A percentile compares a stretch with the other conserved stretches of the same genome.
Conservation (phyloP, 2,797 vertebrate species). For the Netta rufina region DNA sequence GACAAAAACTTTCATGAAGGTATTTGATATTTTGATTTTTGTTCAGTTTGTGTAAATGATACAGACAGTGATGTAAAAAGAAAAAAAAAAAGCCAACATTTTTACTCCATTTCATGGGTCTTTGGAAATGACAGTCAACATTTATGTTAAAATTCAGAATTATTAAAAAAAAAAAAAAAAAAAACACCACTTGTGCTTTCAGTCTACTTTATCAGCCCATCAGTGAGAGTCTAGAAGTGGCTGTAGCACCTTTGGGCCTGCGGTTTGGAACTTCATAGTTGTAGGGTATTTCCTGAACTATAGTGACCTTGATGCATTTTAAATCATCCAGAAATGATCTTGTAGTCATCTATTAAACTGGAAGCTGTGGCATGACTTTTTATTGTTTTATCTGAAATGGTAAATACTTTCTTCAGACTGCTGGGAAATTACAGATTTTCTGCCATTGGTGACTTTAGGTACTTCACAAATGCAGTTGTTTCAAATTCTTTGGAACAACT, state of each 20-base stretch:
- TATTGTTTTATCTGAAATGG: not conserved
- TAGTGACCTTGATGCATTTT: not conserved
- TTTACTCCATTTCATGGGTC: not conserved
- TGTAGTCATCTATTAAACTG: not conserved
- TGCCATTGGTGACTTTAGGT: not conserved
- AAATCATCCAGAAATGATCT: not conserved
- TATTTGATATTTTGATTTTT: not conserved
- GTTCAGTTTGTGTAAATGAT: not conserved
- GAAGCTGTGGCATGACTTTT: not conserved
- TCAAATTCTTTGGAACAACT: not conserved
- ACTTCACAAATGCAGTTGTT: not conserved
- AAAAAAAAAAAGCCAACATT: not conserved
- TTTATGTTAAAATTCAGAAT: not conserved
- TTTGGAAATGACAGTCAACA: not conserved
- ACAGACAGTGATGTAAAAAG: not conserved
- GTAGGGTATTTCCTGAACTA: not conserved
- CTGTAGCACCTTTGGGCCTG: not conserved
- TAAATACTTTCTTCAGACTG: not conserved
- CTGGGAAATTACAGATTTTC: not conserved
- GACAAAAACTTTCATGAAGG: not conserved
- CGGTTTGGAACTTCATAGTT: not conserved
- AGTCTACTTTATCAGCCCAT: not conserved
- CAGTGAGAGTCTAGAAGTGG: not conserved
- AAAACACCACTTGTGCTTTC: not conserved
- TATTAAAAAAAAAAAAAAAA: not conserved